Evolutionary conservation across 1,140 invertebrate species (phyloP).

Genomic region (Rhynchophorus ferrugineus): DNA sequence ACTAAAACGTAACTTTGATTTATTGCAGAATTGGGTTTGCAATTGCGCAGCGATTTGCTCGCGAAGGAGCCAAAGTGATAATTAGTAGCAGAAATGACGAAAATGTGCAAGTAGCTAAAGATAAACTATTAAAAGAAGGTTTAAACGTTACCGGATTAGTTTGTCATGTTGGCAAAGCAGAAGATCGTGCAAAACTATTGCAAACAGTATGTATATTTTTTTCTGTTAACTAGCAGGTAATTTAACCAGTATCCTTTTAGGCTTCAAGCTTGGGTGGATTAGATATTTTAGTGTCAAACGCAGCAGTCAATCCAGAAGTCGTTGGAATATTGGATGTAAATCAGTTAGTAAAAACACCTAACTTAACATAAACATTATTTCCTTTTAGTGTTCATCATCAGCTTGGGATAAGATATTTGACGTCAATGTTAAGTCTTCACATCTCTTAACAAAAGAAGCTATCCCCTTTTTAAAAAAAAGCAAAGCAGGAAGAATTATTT

Average conservation of each 20-base stretch:
- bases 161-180: conserved; percentile 78
- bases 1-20: conserved; percentile 22
- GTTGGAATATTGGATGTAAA: conserved; percentile 71
- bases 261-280: conserved; percentile 73
- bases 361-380: background rate
- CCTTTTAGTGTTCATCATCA: conserved; percentile 54
- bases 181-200: conserved; percentile 73
- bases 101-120: conserved; percentile 76
- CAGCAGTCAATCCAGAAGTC: conserved; percentile 81
- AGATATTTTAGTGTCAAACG: conserved; percentile 93
- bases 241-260: too few species aligned
- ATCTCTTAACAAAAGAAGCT: conserved; percentile 80
- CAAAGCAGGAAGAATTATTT: conserved; percentile 73
- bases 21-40: conserved; percentile 79
- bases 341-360: conserved; percentile 6
- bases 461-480: conserved; percentile 72
- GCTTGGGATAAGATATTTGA: conserved; percentile 96
- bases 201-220: conserved; percentile 38
- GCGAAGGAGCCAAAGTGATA: conserved; percentile 87
- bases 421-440: conserved; percentile 86
- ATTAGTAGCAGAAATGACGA: conserved; percentile 84
- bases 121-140: conserved; percentile 58
- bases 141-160: conserved; percentile 65
- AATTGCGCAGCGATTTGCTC: conserved; percentile 77
- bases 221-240: conserved; percentile 10